phyloP scores from a whole-genome alignment of 92 coral and sea anemone genomes.

The Porites divaricata region DNA sequence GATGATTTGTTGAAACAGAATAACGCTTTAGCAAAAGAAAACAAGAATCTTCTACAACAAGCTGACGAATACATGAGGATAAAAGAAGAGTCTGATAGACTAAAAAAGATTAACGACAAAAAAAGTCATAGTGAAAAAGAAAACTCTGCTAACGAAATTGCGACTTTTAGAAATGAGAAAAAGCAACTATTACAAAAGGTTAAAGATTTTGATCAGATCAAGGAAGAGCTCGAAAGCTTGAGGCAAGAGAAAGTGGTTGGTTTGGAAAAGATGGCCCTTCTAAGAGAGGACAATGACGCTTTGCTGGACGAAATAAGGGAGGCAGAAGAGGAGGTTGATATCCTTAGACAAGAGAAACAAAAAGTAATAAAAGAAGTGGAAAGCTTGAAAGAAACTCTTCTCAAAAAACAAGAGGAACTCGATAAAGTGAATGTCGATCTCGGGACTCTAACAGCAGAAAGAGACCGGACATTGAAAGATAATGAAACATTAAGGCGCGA shows the following conservation, averaged over 20 bases:
- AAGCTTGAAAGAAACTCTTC: not conserved
- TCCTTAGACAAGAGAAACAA: constrained; percentile 3
- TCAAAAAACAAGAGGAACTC: not conserved
- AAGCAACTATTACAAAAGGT: not conserved
- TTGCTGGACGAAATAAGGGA: not conserved
- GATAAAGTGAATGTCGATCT: not conserved
- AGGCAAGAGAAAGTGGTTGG: constrained; percentile 20
- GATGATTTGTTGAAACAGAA: not conserved
- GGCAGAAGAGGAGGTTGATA: not conserved
- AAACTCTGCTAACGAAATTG: not conserved
- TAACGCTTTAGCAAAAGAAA: constrained; percentile 14
- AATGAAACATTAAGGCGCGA: constrained; percentile 5
- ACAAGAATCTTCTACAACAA: constrained; percentile 2
- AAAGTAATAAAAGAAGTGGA: not conserved
- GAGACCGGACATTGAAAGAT: not conserved
- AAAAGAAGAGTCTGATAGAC: not conserved
- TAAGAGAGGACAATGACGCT: constrained; percentile 9
- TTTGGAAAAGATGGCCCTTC: not conserved
- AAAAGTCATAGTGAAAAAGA: constrained; percentile 15
- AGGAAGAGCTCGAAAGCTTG: constrained; percentile 17
- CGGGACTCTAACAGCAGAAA: not conserved
- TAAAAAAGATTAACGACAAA: not conserved
- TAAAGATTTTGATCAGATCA: not conserved
- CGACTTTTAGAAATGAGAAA: constrained; percentile 10
- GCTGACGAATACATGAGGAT: constrained; percentile 7